Base-by-base conservation (phyloP, 2,888 invertebrate genomes). In the Amiota minor region DNA sequence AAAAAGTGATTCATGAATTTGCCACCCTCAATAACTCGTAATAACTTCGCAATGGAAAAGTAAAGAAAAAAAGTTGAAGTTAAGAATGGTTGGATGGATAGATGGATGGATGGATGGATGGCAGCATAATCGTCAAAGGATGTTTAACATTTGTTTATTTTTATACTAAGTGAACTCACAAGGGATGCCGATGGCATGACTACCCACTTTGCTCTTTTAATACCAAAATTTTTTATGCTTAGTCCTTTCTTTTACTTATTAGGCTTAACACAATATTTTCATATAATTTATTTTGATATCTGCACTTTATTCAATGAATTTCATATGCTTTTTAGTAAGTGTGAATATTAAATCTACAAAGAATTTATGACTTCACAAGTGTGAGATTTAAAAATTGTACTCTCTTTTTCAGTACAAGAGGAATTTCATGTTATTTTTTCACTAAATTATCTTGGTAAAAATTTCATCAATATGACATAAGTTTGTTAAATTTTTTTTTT, bases 1-100 rank as follows among this genome's bases (percentile, higher is more conserved):
- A 88, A 84, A 87, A 87, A 82, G 86, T 87, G 85, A 87, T 88
- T 88, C 88, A 86, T 85, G 81, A 76, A 78, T 59, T 59, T 53
- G 23, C 50, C 70, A 72, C 72, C 70, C 74, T 75, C 72, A 59
- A 49, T 69, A 35, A 35, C 35, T 47, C 16, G 23, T 65, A 65
- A 74, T 74, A 74, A 69, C 69, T 72, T 72, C 71, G 70, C n/a
- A 72, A 72, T 49, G 3, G 11, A 56, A 50, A 64, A 71, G 23
- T 35, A 35, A 35, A 35, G 35, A 35, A 6, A 35, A 35, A 35
- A 35, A 4, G 35, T 35, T n/a, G n/a, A 4, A 35, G 35, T 35
- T 4, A 35, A 8, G 6, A 35, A 35, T 35, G 35, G 6, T 35
- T 35, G 6, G 35, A 35, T 35, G 35, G 35, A 35, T 35, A 6